Evolutionary conservation across 2,113 vertebrate genomes (phyloP).

Genomic region (Sphaerodactylus townsendi): DNA sequence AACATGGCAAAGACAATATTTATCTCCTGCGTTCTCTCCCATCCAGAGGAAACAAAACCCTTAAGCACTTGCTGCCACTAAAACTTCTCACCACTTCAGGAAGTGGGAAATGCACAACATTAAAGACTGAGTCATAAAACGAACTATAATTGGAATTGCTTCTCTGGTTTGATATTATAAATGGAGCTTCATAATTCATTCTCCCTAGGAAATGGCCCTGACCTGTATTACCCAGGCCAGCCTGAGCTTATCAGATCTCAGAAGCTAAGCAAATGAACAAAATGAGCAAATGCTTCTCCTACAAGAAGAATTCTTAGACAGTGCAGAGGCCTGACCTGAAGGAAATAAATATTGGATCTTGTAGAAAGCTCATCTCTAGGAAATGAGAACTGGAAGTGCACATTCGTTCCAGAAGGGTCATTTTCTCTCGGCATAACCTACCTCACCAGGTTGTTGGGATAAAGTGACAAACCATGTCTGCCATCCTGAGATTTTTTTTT

Average conservation of each 20-base stretch:
- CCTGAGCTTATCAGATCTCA: too few species aligned
- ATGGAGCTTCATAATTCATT: background rate
- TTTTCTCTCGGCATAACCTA: too few species aligned
- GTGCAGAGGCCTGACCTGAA: background rate
- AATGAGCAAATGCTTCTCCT: background rate
- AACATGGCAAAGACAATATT: background rate
- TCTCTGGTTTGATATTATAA: background rate
- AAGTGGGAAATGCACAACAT: background rate
- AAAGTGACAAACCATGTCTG: too few species aligned
- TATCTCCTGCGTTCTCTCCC: background rate
- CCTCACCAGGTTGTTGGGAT: too few species aligned
- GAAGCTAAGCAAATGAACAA: background rate
- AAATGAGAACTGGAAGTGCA: background rate
- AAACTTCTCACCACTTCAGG: background rate
- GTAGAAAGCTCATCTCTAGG: background rate
- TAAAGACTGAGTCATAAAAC: background rate
- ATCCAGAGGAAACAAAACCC: background rate
- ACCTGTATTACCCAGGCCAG: too few species aligned
- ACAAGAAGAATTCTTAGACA: background rate
- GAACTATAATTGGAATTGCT: background rate
- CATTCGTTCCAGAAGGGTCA: too few species aligned
- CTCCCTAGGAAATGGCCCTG: too few species aligned
- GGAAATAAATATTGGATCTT: background rate
- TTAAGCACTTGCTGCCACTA: too few species aligned
- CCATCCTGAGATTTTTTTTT: too few species aligned